phyloP scores from a whole-genome alignment of 2,797 vertebrate genomes.

The Sebastes variabilis region DNA sequence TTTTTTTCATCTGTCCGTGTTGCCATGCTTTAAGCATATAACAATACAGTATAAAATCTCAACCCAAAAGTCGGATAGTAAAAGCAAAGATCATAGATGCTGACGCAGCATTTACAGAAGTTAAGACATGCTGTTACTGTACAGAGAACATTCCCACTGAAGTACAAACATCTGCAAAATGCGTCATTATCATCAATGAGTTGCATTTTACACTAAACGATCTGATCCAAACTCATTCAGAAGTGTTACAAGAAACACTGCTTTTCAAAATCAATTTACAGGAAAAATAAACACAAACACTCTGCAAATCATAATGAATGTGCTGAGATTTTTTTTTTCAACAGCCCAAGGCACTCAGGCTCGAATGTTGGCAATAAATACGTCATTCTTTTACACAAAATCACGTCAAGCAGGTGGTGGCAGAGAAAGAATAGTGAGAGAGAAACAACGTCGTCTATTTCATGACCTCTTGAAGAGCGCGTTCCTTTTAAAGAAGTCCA shows the following conservation, averaged over 20 bases:
- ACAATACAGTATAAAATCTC: conserved; percentile 87
- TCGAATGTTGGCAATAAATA: conserved; percentile 85
- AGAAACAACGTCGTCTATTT: conserved; percentile 59
- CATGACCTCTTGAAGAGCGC: conserved; percentile 50
- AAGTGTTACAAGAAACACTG: conserved; percentile 61
- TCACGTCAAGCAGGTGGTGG: conserved; percentile 79
- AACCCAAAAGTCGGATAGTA: conserved; percentile 79
- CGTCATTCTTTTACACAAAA: conserved; percentile 71
- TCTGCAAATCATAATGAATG: conserved; percentile 79
- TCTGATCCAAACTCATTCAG: conserved; percentile 38
- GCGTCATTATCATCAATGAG: conserved; percentile 64
- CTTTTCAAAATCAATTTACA: conserved; percentile 56
- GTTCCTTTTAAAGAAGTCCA: conserved; percentile 58
- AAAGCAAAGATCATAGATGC: conserved; percentile 82
- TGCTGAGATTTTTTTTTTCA: conserved; percentile 76
- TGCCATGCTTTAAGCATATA: conserved; percentile 89
- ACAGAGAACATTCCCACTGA: conserved; percentile 80
- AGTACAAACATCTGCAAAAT: conserved; percentile 78
- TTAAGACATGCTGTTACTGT: conserved; percentile 85
- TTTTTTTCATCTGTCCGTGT: conserved; percentile 80
- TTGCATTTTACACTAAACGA: conserved; percentile 66
- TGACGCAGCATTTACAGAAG: conserved; percentile 80
- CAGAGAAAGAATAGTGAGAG: conserved; percentile 66
- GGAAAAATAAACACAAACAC: conserved; percentile 75
- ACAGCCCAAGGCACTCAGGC: conserved; percentile 92